phyloP scores from a whole-genome alignment of 2,797 vertebrate species.

The Cichlasoma orientale region DNA sequence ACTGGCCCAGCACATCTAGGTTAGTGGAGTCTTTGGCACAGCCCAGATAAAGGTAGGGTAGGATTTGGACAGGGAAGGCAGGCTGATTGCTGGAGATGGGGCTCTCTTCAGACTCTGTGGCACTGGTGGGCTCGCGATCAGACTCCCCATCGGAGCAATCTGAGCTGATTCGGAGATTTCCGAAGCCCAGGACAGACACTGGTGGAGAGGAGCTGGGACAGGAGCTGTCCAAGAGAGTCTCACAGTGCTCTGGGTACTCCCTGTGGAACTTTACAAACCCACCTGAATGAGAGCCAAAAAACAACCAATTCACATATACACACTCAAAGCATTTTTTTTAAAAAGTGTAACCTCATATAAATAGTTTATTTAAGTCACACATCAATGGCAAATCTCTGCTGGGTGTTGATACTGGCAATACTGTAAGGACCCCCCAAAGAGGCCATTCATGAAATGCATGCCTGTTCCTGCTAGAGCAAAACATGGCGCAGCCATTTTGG shows the following conservation, averaged over 20 bases:
- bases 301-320: slow-evolving; percentile 14
- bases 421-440: slow-evolving; percentile 20
- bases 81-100: slow-evolving; percentile 94
- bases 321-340: not conserved
- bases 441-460: slow-evolving; percentile 75
- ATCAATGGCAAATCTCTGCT: not conserved
- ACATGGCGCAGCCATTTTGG: slow-evolving; percentile 80
- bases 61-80: slow-evolving; percentile 96
- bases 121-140: slow-evolving; percentile 92
- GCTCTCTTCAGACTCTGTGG: slow-evolving; percentile 95
- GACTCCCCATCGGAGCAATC: slow-evolving; percentile 97
- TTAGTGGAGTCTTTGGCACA: slow-evolving; percentile 99
- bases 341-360: not conserved
- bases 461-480: slow-evolving; percentile 72
- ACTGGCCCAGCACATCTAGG: slow-evolving; percentile 93
- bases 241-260: slow-evolving; percentile 92
- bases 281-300: slow-evolving; percentile 78
- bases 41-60: slow-evolving; percentile 97
- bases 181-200: slow-evolving; percentile 90
- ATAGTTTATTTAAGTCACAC: not conserved
- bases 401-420: not conserved
- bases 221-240: slow-evolving; percentile 94
- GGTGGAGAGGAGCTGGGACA: slow-evolving; percentile 91
- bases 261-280: slow-evolving; percentile 97
- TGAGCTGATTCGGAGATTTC: slow-evolving; percentile 94